phyloP scores from a whole-genome alignment of 2,113 vertebrate species.

The Paraplagusia blochii region DNA sequence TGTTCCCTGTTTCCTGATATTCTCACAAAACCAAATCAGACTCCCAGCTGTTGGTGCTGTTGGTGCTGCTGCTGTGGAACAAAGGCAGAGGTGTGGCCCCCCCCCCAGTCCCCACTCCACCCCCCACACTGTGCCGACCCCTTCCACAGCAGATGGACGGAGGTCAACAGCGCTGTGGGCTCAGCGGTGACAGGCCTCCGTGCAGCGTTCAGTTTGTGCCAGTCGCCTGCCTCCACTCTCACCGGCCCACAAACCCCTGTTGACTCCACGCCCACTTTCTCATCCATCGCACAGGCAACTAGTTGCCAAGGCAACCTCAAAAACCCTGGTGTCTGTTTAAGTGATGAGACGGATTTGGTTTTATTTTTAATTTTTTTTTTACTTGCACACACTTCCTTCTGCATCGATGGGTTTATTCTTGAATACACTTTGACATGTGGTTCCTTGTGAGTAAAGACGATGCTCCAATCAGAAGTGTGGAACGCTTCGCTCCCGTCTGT shows the following conservation, averaged over 20 bases:
- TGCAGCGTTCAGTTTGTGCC: slow-evolving; percentile 42
- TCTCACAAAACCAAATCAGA: slow-evolving; percentile 22
- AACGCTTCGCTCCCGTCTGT: background rate
- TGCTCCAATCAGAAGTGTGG: slow-evolving; percentile 9
- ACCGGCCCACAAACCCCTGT: slow-evolving; percentile 65
- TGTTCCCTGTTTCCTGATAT: slow-evolving; percentile 8
- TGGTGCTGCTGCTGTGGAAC: background rate
- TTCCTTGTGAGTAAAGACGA: slow-evolving; percentile 15
- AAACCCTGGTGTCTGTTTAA: slow-evolving; percentile 64
- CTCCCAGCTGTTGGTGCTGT: slow-evolving; percentile 19
- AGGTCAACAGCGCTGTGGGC: slow-evolving; percentile 43
- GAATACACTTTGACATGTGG: slow-evolving; percentile 29
- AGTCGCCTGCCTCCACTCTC: slow-evolving; percentile 63
- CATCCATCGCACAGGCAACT: slow-evolving; percentile 65
- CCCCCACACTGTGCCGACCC: slow-evolving; percentile 31
- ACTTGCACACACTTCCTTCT: slow-evolving; percentile 44
- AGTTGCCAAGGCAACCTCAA: slow-evolving; percentile 80
- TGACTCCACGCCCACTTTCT: slow-evolving; percentile 67
- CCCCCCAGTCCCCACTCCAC: slow-evolving; percentile 25
- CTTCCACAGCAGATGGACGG: slow-evolving; percentile 40
- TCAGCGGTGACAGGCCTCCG: slow-evolving; percentile 25
- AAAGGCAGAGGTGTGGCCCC: slow-evolving; percentile 20
- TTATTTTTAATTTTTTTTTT: slow-evolving; percentile 53
- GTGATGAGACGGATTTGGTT: slow-evolving; percentile 55
- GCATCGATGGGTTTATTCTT: slow-evolving; percentile 47